Evolutionary conservation across 2,113 vertebrate species (phyloP).

Genomic region (Chrysochloris asiatica): DNA sequence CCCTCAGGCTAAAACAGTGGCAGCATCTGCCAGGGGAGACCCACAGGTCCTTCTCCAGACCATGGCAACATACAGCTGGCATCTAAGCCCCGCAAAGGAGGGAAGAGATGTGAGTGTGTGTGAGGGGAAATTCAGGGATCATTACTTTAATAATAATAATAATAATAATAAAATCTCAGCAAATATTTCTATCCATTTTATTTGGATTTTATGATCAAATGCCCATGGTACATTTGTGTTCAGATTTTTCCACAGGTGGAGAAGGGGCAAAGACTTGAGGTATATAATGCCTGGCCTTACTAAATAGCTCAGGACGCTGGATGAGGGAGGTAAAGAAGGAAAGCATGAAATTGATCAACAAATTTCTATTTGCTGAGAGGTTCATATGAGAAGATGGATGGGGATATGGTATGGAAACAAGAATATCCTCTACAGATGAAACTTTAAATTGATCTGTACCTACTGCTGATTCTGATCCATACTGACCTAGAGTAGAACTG

Average conservation of each 20-base stretch:
- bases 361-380: neutral
- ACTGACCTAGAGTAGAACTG: no score
- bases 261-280: neutral
- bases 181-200: slow-evolving; percentile 22
- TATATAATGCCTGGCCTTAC: neutral
- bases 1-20: slow-evolving; percentile 86
- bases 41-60: slow-evolving; percentile 81
- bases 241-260: neutral
- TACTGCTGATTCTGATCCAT: no score
- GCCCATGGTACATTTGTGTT: neutral
- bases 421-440: neutral
- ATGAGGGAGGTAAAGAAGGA: neutral
- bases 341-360: neutral
- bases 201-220: slow-evolving; percentile 41
- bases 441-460: neutral
- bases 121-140: slow-evolving; percentile 46
- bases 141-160: neutral
- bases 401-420: neutral
- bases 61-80: slow-evolving; percentile 74
- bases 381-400: neutral
- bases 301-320: neutral
- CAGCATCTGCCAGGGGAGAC: slow-evolving; percentile 90
- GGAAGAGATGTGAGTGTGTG: neutral
- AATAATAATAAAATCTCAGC: neutral
- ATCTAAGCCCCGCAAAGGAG: slow-evolving; percentile 42